Percentiles rank a stretch among this genome's conserved stretches.
phyloP scores from a whole-genome alignment of 1,140 invertebrate genomes.

The Arctopsyche grandis region DNA sequence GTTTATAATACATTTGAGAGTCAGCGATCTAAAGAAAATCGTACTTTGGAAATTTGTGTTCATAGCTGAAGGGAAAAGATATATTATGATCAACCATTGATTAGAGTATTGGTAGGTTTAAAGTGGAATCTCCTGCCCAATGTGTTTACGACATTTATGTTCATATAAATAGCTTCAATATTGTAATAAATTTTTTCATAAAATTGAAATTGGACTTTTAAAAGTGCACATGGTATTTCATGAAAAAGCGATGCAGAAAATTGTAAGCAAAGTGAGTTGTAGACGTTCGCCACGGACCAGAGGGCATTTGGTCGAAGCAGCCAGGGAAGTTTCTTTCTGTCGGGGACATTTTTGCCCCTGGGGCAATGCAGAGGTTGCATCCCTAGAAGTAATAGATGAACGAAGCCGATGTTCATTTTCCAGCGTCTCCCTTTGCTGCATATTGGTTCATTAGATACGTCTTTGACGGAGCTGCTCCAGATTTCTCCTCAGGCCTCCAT shows the following conservation, averaged over 20 bases:
- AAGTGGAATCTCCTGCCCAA: too few relatives aligned
- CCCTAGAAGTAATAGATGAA: conserved; percentile 23
- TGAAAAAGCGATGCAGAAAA: neutral
- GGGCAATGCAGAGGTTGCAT: conserved; percentile 26
- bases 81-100: too few relatives aligned
- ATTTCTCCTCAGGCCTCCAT: neutral
- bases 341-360: conserved; percentile 13
- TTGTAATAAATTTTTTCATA: too few relatives aligned
- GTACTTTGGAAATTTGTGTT: too few relatives aligned
- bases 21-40: too few relatives aligned
- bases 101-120: too few relatives aligned
- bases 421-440: neutral
- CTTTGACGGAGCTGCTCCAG: conserved; percentile 6
- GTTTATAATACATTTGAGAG: too few relatives aligned
- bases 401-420: conserved; percentile 26
- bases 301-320: neutral
- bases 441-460: conserved; percentile 36
- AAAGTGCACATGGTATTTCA: neutral
- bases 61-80: too few relatives aligned
- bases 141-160: too few relatives aligned
- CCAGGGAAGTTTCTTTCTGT: conserved; percentile 12
- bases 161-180: too few relatives aligned
- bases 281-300: conserved; percentile 8
- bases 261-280: conserved; percentile 11
- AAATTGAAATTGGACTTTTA: too few relatives aligned